Conservation (phyloP, 1,140 invertebrate genomes). For the Temnothorax curvispinosus region DNA sequence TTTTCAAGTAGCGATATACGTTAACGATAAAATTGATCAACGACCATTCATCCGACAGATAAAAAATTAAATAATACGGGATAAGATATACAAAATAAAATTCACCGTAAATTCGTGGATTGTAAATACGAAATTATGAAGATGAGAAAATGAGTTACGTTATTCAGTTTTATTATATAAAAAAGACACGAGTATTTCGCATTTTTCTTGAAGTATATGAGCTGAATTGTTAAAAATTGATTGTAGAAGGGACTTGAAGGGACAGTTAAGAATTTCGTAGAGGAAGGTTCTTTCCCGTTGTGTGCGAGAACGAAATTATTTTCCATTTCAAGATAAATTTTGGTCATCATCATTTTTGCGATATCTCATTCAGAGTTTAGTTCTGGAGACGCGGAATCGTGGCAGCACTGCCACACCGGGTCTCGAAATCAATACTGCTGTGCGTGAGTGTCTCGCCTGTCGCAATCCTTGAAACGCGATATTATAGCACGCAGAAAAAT, state of each 20-base stretch:
- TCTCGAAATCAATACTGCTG: constrained; percentile 84
- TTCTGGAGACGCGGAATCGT: constrained; percentile 79
- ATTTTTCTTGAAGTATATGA: neutral
- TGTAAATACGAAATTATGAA: neutral
- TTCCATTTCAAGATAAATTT: constrained; percentile 24
- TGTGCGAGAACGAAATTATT: neutral
- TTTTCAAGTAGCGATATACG: neutral
- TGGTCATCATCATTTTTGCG: constrained; percentile 13
- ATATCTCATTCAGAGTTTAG: constrained; percentile 77
- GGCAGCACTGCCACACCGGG: constrained; percentile 81
- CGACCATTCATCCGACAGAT: neutral
- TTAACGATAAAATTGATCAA: neutral
- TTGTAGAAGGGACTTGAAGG: neutral
- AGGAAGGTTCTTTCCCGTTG: neutral
- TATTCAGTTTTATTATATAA: neutral
- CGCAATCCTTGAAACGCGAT: constrained; percentile 80
- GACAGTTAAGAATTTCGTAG: neutral
- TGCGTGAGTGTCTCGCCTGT: constrained; percentile 80
- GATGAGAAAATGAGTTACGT: neutral
- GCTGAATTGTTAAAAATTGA: neutral
- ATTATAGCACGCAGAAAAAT: constrained; percentile 72
- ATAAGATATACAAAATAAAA: neutral
- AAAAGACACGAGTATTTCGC: neutral
- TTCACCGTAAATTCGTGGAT: neutral
- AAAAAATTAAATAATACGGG: neutral